Conservation (phyloP, 2,797 vertebrate genomes). For the Lateolabrax maculatus region DNA sequence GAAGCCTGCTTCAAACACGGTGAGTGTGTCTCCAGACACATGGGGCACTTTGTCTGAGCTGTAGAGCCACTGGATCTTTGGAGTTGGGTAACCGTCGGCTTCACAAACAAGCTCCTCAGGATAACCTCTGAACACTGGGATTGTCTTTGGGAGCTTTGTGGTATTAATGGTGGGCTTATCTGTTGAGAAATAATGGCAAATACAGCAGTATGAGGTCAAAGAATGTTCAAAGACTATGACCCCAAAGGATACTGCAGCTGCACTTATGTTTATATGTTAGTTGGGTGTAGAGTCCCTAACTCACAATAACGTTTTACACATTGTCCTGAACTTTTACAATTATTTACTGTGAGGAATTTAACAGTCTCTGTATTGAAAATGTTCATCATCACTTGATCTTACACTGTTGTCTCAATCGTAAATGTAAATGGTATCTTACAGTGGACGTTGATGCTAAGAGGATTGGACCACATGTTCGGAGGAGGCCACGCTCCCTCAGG, state of each 20-base stretch:
- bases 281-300: background rate
- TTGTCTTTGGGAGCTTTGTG: conserved; percentile 56
- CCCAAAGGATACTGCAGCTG: background rate
- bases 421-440: conserved; percentile 74
- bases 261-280: background rate
- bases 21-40: conserved; percentile 30
- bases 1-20: conserved; percentile 53
- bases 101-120: conserved; percentile 75
- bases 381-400: background rate
- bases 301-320: background rate
- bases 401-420: background rate
- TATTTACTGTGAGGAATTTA: background rate
- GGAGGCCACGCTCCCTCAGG: background rate
- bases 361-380: no score
- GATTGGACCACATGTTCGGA: conserved; percentile 32
- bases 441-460: conserved; percentile 62
- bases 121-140: conserved; percentile 82
- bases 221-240: background rate
- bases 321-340: background rate
- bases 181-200: conserved; percentile 50
- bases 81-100: conserved; percentile 78
- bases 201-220: background rate
- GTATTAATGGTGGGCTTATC: conserved; percentile 79
- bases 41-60: fast-evolving
- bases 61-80: conserved; percentile 73